Evolutionary conservation across 2,797 vertebrate species (phyloP).

Genomic region (Lophotriccus pileatus): DNA sequence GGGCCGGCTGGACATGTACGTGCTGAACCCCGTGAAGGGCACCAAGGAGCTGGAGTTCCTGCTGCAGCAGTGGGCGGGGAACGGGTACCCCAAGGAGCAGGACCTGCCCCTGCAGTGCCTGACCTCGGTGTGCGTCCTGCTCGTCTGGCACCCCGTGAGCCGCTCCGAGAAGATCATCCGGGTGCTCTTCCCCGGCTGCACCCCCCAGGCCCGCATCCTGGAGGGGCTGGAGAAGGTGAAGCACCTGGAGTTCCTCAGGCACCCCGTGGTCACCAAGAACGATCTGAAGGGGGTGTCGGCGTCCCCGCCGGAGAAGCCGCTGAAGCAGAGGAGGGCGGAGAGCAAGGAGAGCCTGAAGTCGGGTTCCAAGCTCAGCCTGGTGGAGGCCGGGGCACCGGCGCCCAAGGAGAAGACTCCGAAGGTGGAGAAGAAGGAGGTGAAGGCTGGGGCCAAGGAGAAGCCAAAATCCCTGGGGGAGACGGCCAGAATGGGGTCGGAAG

Average conservation of each 20-base stretch:
- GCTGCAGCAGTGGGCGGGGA: slow-evolving; percentile 78
- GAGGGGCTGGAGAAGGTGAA: slow-evolving; percentile 88
- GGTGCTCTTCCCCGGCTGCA: slow-evolving; percentile 89
- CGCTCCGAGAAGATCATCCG: slow-evolving; percentile 88
- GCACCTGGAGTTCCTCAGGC: slow-evolving; percentile 86
- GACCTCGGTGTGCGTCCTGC: slow-evolving; percentile 84
- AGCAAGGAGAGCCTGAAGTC: slow-evolving; percentile 89
- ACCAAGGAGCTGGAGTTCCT: slow-evolving; percentile 82
- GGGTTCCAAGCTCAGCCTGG: slow-evolving; percentile 51
- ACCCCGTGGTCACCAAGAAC: slow-evolving; percentile 79
- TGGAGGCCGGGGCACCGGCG: accelerated
- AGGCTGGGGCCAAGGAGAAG: slow-evolving; percentile 24
- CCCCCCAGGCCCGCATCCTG: slow-evolving; percentile 85
- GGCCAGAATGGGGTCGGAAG: not conserved
- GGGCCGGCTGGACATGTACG: slow-evolving; percentile 89
- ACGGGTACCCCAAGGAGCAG: slow-evolving; percentile 33
- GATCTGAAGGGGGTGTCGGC: slow-evolving; percentile 70
- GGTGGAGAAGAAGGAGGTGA: slow-evolving; percentile 42
- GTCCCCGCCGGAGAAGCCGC: slow-evolving; percentile 33
- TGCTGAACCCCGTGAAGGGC: slow-evolving; percentile 86
- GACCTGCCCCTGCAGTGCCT: slow-evolving; percentile 77
- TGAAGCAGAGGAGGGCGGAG: slow-evolving; percentile 77
- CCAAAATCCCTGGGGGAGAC: slow-evolving; percentile 11
- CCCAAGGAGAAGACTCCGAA: slow-evolving; percentile 26
- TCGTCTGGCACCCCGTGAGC: slow-evolving; percentile 90